Conservation (phyloP, 2,888 invertebrate genomes). For the Zaprionus lineosus region DNA sequence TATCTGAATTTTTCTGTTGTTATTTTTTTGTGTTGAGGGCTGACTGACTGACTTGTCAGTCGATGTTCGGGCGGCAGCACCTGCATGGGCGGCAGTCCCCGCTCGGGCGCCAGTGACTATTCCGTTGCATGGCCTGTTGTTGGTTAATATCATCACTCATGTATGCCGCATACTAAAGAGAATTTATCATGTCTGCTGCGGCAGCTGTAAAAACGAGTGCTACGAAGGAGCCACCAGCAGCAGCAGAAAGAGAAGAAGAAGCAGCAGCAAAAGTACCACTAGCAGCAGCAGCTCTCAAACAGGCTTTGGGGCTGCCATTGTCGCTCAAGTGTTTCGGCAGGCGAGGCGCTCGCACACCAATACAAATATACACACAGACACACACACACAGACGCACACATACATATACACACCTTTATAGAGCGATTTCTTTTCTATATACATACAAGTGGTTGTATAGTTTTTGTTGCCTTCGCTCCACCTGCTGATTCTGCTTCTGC, state of each 20-base stretch:
- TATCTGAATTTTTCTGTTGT: too few species aligned
- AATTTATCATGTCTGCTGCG: conserved; percentile 79
- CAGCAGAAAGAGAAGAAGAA: conserved; percentile 9
- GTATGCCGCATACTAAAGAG: conserved; percentile 79
- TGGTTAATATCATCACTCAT: conserved; percentile 80
- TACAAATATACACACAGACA: not conserved
- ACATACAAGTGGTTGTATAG: not conserved
- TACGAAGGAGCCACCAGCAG: not conserved
- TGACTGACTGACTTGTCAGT: conserved; percentile 43
- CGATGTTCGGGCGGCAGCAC: conserved; percentile 6
- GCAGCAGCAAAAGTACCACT: too few species aligned
- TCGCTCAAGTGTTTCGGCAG: conserved; percentile 67
- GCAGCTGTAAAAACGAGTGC: conserved; percentile 40
- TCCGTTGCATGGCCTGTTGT: conserved; percentile 46
- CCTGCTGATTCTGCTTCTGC: conserved; percentile 14
- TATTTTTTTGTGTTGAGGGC: conserved; percentile 6
- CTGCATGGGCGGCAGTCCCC: not conserved
- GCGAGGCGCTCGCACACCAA: not conserved
- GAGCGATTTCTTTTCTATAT: conserved; percentile 20
- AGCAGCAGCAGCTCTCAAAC: conserved; percentile 12
- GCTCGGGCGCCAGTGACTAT: not conserved
- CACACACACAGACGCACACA: not conserved
- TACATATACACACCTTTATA: not conserved
- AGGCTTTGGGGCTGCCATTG: conserved; percentile 48
- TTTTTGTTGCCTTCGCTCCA: conserved; percentile 18